These are phyloP conservation scores for Brevimyrus niger DNA, from an alignment of 2,113 vertebrate species.

Conservation along the genomic window DNA sequence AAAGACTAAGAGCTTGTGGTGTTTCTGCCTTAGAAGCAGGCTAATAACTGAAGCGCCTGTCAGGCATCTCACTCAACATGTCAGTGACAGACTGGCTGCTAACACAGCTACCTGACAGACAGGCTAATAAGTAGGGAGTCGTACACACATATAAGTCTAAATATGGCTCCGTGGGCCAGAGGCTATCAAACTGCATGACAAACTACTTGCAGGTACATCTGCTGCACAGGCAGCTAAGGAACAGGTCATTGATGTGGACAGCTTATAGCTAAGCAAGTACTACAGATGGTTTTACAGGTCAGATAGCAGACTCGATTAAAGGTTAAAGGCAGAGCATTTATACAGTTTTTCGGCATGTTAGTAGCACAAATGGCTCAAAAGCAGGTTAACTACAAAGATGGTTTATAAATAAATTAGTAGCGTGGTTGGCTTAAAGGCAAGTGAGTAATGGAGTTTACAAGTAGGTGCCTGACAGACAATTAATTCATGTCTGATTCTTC, in stretches of 20 bases:
- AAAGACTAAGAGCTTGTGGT: background rate
- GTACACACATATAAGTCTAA: background rate
- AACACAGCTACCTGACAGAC: background rate
- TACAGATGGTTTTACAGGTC: background rate
- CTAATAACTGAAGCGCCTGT: background rate
- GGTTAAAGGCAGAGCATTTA: background rate
- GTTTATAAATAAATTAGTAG: background rate
- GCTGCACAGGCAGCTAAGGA: background rate
- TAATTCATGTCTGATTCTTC: background rate
- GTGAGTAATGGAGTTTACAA: background rate
- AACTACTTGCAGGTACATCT: background rate
- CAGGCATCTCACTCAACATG: background rate
- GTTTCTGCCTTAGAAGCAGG: background rate
- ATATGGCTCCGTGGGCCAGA: background rate
- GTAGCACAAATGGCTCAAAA: background rate
- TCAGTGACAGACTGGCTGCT: background rate
- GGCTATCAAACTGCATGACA: background rate
- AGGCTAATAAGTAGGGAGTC: background rate
- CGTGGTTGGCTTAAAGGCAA: background rate
- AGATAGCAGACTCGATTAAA: background rate
- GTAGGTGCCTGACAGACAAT: background rate
- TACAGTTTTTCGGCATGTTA: background rate
- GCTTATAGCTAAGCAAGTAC: background rate
- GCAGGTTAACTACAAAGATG: background rate
- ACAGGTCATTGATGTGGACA: background rate